Conservation (phyloP, 2,888 invertebrate species). For the Lobophora halterata region DNA sequence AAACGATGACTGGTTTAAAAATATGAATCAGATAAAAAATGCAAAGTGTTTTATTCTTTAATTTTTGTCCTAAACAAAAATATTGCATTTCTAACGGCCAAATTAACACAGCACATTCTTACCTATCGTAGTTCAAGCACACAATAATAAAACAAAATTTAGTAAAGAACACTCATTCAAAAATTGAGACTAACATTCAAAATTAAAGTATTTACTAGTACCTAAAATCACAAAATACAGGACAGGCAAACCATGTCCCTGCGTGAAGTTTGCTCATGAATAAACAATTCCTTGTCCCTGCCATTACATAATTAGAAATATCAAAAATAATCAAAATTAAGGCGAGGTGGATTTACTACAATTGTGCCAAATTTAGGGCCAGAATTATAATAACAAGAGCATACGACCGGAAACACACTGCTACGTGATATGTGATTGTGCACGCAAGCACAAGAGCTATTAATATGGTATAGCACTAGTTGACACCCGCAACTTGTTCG, state of each 20-base stretch:
- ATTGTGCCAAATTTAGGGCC: too few relatives aligned
- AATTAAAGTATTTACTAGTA: conserved; percentile 29
- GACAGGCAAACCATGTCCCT: conserved; percentile 37
- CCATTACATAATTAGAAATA: conserved; percentile 2
- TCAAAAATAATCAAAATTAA: neutral
- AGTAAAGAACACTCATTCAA: conserved; percentile 23
- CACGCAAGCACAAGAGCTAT: too few relatives aligned
- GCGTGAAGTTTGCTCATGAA: conserved; percentile 36
- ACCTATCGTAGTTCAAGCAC: conserved; percentile 9
- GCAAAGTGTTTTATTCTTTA: conserved; percentile 19
- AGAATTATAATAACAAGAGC: too few relatives aligned
- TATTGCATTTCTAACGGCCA: conserved; percentile 16
- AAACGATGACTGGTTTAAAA: conserved; percentile 23
- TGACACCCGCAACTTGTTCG: too few relatives aligned
- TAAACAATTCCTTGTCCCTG: conserved; percentile 39
- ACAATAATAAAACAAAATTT: conserved; percentile 19
- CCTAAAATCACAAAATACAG: conserved; percentile 36
- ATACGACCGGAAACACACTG: too few relatives aligned
- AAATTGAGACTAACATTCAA: conserved; percentile 24
- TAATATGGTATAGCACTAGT: too few relatives aligned
- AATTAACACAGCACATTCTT: conserved; percentile 12
- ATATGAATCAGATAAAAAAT: conserved; percentile 21
- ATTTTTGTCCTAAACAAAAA: conserved; percentile 27
- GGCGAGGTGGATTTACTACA: neutral
- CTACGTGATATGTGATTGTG: too few relatives aligned